phyloP scores from a whole-genome alignment of 2,113 vertebrate species.

The Sterna hirundo region DNA sequence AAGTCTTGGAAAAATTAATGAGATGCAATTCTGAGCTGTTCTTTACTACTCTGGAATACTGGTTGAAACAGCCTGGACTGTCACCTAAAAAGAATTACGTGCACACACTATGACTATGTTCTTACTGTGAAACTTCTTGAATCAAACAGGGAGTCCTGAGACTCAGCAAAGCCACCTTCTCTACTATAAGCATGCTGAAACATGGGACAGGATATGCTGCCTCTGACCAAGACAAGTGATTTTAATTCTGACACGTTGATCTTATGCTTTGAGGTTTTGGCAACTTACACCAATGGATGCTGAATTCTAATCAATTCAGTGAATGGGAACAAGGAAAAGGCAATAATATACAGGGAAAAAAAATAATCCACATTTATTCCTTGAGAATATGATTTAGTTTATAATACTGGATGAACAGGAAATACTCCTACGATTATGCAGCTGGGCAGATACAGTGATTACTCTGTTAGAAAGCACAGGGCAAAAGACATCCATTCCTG shows the following conservation, averaged over 20 bases:
- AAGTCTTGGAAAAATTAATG: neutral
- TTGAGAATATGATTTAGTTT: neutral
- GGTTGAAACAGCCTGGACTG: neutral
- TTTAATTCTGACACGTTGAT: neutral
- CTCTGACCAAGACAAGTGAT: constrained; percentile 27
- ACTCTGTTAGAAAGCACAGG: neutral
- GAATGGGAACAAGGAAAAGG: constrained; percentile 24
- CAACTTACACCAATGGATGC: constrained; percentile 28
- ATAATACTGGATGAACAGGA: neutral
- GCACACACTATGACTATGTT: neutral
- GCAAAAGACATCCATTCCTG: neutral
- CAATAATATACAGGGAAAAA: neutral
- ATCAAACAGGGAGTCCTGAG: neutral
- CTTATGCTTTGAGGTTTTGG: neutral
- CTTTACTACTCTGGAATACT: neutral
- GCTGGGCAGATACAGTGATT: neutral
- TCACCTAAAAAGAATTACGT: neutral
- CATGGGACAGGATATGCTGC: neutral
- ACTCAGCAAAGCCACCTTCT: neutral
- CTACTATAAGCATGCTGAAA: neutral
- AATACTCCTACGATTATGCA: neutral
- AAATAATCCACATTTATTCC: neutral
- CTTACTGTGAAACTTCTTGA: neutral
- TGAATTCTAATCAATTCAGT: constrained; percentile 11
- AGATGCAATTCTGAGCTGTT: neutral